Base-by-base conservation (phyloP, 2,888 invertebrate genomes). In the Eristalis pertinax region DNA sequence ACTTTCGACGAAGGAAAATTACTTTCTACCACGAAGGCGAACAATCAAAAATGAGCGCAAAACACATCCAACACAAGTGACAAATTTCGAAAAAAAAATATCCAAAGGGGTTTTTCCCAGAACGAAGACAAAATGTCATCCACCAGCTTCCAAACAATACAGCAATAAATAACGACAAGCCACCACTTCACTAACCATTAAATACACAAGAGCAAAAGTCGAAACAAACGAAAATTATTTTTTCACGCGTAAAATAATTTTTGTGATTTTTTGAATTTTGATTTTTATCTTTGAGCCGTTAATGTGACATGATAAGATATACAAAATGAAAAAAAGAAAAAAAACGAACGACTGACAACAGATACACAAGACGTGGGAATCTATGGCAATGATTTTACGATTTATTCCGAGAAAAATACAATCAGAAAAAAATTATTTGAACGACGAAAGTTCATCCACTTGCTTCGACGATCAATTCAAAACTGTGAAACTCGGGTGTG, bases 361-460 rank as follows among this genome's bases (percentile, higher is more conserved):
- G n/a, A 58, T 26, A 19, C 24, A 15, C 29, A 65, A 50, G 50
- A 26, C 50, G 60, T 60, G 60, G 15, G n/a, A 67, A 63, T 11
- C 29, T 50, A 26, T 63, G 3, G 43, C 72, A 62, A 74, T 5
- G 35, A 74, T 32, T 72, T 62, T 26, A n/a, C 26, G 15, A 43
- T 72, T 56, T 32, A 62, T 22, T 29, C 32, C 4, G 65, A 64
- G 67, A 60, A 43, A 69, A 69, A 43, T 50, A 50, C 68, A 60
- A 74, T 68, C 43, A 35, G 58, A 70, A 26, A 26, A n/a, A 26
- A 56, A 35, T 26, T 79, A 75, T 79, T 60, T 79, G 38, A 32
- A 56, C 84, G 74, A 84, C 84, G 65, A 84, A 84, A 75, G 38
- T 58, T 63, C 84, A 73, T 78, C 82, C 77, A 74, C 65, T 74